These are phyloP conservation scores for Papilio glaucus DNA, from an alignment of 1,140 invertebrate species.

Conservation along the genomic window DNA sequence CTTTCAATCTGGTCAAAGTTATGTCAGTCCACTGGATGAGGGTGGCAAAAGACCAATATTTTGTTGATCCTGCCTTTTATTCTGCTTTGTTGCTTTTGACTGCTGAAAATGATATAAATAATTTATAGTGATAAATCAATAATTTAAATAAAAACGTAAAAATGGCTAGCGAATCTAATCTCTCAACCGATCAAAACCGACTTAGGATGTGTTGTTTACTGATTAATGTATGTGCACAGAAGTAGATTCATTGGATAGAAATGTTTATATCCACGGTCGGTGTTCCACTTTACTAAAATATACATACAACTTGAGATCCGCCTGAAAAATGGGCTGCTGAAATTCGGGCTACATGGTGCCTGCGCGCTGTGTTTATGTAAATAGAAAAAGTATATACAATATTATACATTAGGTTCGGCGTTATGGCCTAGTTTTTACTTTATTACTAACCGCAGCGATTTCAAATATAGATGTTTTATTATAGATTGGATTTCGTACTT, in stretches of 20 bases:
- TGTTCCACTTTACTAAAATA: slow-evolving; percentile 75
- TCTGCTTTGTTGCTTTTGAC: too few relatives aligned
- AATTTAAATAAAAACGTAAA: neutral
- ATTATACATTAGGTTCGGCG: slow-evolving; percentile 34
- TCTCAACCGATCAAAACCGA: slow-evolving; percentile 40
- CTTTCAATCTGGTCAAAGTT: too few relatives aligned
- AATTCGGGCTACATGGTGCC: slow-evolving; percentile 60
- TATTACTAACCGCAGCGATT: slow-evolving; percentile 47
- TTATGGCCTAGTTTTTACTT: slow-evolving; percentile 54
- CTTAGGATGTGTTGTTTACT: slow-evolving; percentile 50
- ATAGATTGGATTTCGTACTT: slow-evolving; percentile 18
- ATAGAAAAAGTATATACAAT: slow-evolving; percentile 54
- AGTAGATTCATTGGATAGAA: slow-evolving; percentile 57
- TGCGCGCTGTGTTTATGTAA: slow-evolving; percentile 61
- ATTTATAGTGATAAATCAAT: too few relatives aligned
- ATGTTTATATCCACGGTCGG: slow-evolving; percentile 66
- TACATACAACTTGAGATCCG: slow-evolving; percentile 60
- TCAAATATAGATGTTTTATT: slow-evolving; percentile 15
- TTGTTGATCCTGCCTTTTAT: too few relatives aligned
- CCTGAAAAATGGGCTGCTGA: slow-evolving; percentile 74
- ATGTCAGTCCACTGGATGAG: too few relatives aligned
- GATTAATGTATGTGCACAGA: slow-evolving; percentile 64
- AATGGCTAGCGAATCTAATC: slow-evolving; percentile 32
- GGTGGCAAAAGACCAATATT: too few relatives aligned
- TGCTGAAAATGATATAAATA: too few relatives aligned